A percentile compares a stretch with the other conserved stretches of the same genome.
phyloP scores from a whole-genome alignment of 2,797 vertebrate genomes.

The Cuculus canorus region DNA sequence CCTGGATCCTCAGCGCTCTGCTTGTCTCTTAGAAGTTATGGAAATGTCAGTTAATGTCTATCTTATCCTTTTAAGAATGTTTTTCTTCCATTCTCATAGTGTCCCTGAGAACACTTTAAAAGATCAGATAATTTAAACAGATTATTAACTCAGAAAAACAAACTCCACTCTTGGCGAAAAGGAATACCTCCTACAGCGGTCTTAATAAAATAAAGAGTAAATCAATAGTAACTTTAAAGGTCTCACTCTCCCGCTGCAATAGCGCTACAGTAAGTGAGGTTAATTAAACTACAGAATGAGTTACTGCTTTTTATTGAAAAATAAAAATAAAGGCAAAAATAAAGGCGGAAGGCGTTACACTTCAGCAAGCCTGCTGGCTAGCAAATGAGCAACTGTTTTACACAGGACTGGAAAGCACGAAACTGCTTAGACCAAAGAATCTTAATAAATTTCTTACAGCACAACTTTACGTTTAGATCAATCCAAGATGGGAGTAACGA shows the following conservation, averaged over 20 bases:
- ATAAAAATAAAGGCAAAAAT: neutral
- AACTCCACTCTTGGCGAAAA: neutral
- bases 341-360: neutral
- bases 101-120: neutral
- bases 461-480: neutral
- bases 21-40: neutral
- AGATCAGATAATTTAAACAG: neutral
- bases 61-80: neutral
- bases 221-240: neutral
- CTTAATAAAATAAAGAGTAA: neutral
- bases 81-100: neutral
- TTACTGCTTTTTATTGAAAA: neutral
- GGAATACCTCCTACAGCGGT: neutral
- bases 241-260: neutral
- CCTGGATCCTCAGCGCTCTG: neutral
- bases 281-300: neutral
- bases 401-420: neutral
- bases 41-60: neutral
- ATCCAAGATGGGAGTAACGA: fast-evolving
- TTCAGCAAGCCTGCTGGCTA: neutral
- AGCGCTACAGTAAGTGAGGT: neutral
- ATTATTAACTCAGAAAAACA: neutral
- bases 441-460: neutral
- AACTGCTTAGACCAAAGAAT: neutral
- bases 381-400: neutral